Conservation (phyloP, 1,140 invertebrate species). For the Helicoverpa zea region DNA sequence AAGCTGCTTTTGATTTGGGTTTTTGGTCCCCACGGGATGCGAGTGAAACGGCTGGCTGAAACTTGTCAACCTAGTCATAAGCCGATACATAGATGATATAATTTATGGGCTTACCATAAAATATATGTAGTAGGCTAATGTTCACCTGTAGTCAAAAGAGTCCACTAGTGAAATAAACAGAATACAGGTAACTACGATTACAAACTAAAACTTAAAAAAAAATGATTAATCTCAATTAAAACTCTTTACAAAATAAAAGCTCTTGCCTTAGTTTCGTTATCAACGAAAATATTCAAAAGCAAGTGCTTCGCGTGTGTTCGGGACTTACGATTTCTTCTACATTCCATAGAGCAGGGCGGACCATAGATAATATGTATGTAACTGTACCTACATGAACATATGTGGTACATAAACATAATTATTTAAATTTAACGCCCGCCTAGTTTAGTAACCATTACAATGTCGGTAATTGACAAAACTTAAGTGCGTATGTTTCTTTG, state of each 20-base stretch:
- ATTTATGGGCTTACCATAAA: no score
- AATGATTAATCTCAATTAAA: neutral
- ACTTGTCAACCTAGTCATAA: no score
- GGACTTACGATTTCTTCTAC: slow-evolving; percentile 51
- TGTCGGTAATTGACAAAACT: no score
- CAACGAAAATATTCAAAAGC: slow-evolving; percentile 38
- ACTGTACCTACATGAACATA: neutral
- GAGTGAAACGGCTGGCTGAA: no score
- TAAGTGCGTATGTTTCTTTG: no score
- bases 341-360: slow-evolving; percentile 39
- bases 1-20: no score
- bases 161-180: neutral
- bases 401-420: neutral
- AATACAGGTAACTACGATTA: neutral
- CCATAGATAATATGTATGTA: neutral
- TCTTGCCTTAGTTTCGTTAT: slow-evolving; percentile 22
- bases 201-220: neutral
- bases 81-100: no score
- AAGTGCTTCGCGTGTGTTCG: slow-evolving; percentile 57
- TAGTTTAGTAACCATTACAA: no score
- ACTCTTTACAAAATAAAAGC: slow-evolving; percentile 15
- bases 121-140: no score
- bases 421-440: no score
- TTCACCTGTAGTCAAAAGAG: no score
- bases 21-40: no score